Evolutionary conservation across 2,113 vertebrate genomes (phyloP).

Genomic region (Misgurnus mizolepis): DNA sequence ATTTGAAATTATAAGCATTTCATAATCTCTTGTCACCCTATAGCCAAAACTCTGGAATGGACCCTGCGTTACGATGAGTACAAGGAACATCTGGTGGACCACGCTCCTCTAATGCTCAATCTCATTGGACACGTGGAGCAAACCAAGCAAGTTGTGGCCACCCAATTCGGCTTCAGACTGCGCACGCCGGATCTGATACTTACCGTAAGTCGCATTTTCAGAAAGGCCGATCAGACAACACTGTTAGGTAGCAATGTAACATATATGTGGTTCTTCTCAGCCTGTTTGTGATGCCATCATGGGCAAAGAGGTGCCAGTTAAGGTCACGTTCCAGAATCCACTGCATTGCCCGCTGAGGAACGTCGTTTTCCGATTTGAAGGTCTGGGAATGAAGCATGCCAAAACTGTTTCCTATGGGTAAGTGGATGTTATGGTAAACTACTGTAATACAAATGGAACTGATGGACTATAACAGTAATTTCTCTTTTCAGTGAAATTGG

Average conservation of each 20-base stretch:
- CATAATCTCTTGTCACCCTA: background rate
- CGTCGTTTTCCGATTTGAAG: background rate
- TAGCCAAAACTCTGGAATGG: slow-evolving; percentile 27
- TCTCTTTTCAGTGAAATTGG: slow-evolving; percentile 4
- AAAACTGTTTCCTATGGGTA: slow-evolving; percentile 25
- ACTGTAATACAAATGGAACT: background rate
- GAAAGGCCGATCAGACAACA: too few relatives aligned
- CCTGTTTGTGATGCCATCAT: background rate
- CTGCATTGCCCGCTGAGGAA: slow-evolving; percentile 8
- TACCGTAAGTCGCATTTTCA: slow-evolving; percentile 53
- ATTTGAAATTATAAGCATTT: too few relatives aligned
- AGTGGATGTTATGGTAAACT: background rate
- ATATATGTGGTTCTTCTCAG: slow-evolving; percentile 5
- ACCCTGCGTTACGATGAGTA: slow-evolving; percentile 28
- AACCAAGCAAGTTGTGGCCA: slow-evolving; percentile 82
- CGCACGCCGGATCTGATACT: slow-evolving; percentile 77
- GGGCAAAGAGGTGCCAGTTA: slow-evolving; percentile 15
- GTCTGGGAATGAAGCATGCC: slow-evolving; percentile 2
- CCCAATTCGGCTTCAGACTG: slow-evolving; percentile 84
- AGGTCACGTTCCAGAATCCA: slow-evolving; percentile 29
- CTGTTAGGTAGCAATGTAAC: background rate
- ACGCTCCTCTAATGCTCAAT: slow-evolving; percentile 82
- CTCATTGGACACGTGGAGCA: slow-evolving; percentile 78
- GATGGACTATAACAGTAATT: background rate
- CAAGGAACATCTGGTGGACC: slow-evolving; percentile 73